Evolutionary conservation across 2,888 invertebrate genomes (phyloP).

Genomic region (Raillietiella orientalis): DNA sequence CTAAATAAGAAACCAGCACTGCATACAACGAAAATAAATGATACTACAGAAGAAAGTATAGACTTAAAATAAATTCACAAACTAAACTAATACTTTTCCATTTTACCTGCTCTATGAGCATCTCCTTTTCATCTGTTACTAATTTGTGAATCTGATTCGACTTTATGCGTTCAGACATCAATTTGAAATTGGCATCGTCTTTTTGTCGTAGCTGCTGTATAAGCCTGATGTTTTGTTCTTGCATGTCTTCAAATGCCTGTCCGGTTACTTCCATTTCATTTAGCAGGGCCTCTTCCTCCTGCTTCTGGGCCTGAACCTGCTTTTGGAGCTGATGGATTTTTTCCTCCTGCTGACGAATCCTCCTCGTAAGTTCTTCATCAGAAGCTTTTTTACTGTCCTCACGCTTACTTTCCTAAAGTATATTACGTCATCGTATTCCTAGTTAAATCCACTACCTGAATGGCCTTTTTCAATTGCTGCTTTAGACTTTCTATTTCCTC

Average conservation of each 20-base stretch:
- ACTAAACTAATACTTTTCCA: too few species aligned
- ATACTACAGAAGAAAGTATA: too few species aligned
- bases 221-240: conserved; percentile 81
- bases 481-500: conserved; percentile 61
- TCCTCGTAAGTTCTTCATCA: conserved; percentile 73
- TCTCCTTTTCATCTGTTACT: conserved; percentile 72
- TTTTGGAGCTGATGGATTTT: conserved; percentile 70
- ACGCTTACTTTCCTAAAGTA: conserved; percentile 43
- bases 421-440: background rate
- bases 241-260: conserved; percentile 97
- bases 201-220: conserved; percentile 85
- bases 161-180: conserved; percentile 89
- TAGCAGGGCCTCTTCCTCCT: conserved; percentile 79
- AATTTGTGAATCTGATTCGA: conserved; percentile 82
- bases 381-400: conserved; percentile 64
- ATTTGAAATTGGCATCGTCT: conserved; percentile 90
- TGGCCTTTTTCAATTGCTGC: conserved; percentile 12
- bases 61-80: too few species aligned
- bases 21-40: too few species aligned
- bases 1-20: too few species aligned
- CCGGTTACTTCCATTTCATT: conserved; percentile 99
- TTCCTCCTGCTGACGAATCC: conserved; percentile 78
- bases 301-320: conserved; percentile 18
- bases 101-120: conserved; percentile 50
- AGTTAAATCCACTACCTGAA: background rate